phyloP scores from a whole-genome alignment of 2,888 invertebrate genomes.

The Cremastobaeus sp. region DNA sequence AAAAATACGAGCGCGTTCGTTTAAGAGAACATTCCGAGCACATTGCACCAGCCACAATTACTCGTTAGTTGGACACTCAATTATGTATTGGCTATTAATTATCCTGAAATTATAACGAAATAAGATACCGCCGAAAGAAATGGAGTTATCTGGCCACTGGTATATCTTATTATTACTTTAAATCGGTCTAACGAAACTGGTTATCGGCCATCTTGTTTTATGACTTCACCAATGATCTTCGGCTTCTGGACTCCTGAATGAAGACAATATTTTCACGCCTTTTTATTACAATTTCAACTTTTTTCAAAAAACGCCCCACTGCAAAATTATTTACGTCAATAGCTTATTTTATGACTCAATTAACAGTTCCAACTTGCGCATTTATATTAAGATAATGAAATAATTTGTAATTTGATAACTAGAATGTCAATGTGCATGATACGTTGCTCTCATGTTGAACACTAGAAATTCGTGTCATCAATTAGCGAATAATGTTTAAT shows the following conservation, averaged over 20 bases:
- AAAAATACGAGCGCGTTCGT: conserved; percentile 58
- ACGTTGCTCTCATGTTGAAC: no score
- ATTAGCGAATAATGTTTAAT: no score
- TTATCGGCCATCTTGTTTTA: conserved; percentile 63
- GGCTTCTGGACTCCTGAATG: conserved; percentile 53
- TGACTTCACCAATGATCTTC: conserved; percentile 57
- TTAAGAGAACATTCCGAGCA: conserved; percentile 57
- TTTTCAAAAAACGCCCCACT: no score
- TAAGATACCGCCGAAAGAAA: conserved; percentile 60
- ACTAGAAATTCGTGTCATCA: no score
- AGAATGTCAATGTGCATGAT: no score
- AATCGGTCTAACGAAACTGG: conserved; percentile 62
- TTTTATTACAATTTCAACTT: conserved; percentile 44
- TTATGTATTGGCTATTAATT: conserved; percentile 68
- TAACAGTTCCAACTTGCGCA: no score
- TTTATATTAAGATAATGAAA: no score
- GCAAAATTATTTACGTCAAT: no score
- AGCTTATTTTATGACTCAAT: no score
- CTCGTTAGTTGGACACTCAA: conserved; percentile 61
- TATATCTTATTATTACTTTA: conserved; percentile 61
- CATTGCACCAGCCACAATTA: conserved; percentile 59
- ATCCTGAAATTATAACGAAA: conserved; percentile 65
- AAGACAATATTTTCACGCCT: conserved; percentile 53
- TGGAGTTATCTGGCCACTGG: conserved; percentile 62
- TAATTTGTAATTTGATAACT: no score